These are phyloP conservation scores for Protomyctophum bolini DNA, from an alignment of 2,113 vertebrate genomes.

Conservation along the genomic window DNA sequence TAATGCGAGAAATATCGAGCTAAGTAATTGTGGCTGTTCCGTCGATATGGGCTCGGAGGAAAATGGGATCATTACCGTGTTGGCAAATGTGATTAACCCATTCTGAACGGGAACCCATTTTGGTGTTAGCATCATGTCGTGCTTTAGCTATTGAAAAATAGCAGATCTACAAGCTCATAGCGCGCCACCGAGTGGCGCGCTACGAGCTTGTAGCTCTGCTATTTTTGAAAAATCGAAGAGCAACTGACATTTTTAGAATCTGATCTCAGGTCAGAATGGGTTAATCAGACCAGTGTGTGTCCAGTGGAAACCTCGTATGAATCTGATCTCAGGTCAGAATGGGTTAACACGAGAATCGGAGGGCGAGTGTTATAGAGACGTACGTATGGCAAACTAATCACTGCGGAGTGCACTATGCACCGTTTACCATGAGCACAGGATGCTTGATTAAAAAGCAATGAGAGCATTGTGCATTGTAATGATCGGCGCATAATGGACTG, in stretches of 20 bases:
- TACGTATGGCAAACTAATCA: conserved; percentile 35
- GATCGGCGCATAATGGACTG: background rate
- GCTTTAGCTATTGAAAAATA: no score
- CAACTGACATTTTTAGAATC: no score
- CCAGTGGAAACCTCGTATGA: no score
- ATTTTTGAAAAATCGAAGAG: no score
- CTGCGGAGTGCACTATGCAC: conserved; percentile 38
- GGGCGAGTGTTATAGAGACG: conserved; percentile 28
- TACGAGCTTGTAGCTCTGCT: no score
- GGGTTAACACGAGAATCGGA: conserved; percentile 66
- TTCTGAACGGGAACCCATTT: no score
- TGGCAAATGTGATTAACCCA: conserved; percentile 73
- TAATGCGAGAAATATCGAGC: conserved; percentile 79
- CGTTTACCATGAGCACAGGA: conserved; percentile 39
- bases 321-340: no score
- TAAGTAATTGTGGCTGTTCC: conserved; percentile 76
- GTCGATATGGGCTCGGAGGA: conserved; percentile 66
- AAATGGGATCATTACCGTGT: conserved; percentile 68
- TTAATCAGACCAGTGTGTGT: no score
- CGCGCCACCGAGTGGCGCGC: no score
- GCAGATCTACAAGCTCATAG: no score
- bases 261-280: no score
- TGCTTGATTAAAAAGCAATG: conserved; percentile 37
- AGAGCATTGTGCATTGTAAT: conserved; percentile 3
- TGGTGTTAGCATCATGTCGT: no score